phyloP scores from a whole-genome alignment of 2,113 vertebrate species.

The Hippocampus comes region DNA sequence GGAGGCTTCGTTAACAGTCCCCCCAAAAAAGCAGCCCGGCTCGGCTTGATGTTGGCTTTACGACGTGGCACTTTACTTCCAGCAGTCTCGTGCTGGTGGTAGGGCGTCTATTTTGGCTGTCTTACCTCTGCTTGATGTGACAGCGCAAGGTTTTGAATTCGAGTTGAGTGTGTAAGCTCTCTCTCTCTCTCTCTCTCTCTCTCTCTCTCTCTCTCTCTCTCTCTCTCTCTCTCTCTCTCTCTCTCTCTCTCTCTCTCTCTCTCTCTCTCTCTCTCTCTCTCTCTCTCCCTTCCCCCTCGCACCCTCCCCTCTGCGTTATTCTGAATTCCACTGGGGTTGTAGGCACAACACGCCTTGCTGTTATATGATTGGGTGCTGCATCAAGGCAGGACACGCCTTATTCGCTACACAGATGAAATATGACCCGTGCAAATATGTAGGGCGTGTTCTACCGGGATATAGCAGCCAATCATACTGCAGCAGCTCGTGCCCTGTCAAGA shows the following conservation, averaged over 20 bases:
- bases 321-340: no score
- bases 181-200: constrained; percentile 30
- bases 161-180: constrained; percentile 60
- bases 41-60: constrained; percentile 11
- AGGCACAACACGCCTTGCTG: no score
- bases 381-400: no score
- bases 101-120: constrained; percentile 61
- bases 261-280: no score
- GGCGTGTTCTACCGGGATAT: no score
- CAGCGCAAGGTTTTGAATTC: constrained; percentile 76
- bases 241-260: constrained; percentile 14
- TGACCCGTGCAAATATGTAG: no score
- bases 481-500: no score
- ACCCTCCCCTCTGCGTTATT: constrained; percentile 7
- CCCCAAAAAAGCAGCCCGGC: constrained; percentile 5
- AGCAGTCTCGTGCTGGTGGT: constrained; percentile 21
- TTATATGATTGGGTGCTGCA: no score
- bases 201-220: constrained; percentile 37
- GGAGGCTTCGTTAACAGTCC: constrained; percentile 38
- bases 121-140: constrained; percentile 80
- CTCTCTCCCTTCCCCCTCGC: constrained; percentile 11
- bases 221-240: constrained; percentile 21
- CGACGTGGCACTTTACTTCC: constrained; percentile 20
- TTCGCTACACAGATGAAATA: no score
- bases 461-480: no score